Base-by-base conservation (phyloP, 2,888 invertebrate genomes). In the Orthosia incerta region DNA sequence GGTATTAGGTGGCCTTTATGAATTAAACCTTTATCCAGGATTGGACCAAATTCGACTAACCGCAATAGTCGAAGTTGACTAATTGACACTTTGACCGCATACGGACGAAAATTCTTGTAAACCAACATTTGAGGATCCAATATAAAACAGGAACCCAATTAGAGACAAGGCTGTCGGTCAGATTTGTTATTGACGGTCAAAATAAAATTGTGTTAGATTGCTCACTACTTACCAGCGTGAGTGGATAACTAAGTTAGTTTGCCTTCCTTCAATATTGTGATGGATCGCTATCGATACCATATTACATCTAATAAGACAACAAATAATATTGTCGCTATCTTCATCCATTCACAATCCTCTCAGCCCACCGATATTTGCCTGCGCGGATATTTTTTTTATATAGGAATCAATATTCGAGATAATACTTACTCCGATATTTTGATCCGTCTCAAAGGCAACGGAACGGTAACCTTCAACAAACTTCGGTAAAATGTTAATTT, bases 171-270 rank as follows among this genome's bases (percentile, higher is more conserved):
- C 46, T 45, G 26, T 31, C 48, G 16, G 18, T 64, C 39, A 50
- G 53, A 69, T 80, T 80, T 65, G 70, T 74, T 61, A 68, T 39
- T 50, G 65, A 39, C 7, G 39, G 39, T 39, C 39, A 39, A 9
- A 39, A 39, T 39, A 1, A 1, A 39, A 39, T 39, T 39, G 39
- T 39, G 39, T 39, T 39, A 39, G 7, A 39, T 39, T 39, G 9
- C 9, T 39, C 39, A 39, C 86, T 88, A 87, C 85, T 87, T 67
- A 71, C 78, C 57, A 68, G 67, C 59, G 79, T 65, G 68, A 83
- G 76, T 68, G 75, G 70, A 72, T 83, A 82, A 75, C 69, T 59
- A 50, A 74, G 56, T 75, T 82, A 59, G 62, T 79, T 76, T 80
- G 59, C 63, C 71, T 71, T 75, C 51, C 51, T 20, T 39, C 50